Conservation (phyloP, 2,113 vertebrate species). For the Saccopteryx bilineata region DNA sequence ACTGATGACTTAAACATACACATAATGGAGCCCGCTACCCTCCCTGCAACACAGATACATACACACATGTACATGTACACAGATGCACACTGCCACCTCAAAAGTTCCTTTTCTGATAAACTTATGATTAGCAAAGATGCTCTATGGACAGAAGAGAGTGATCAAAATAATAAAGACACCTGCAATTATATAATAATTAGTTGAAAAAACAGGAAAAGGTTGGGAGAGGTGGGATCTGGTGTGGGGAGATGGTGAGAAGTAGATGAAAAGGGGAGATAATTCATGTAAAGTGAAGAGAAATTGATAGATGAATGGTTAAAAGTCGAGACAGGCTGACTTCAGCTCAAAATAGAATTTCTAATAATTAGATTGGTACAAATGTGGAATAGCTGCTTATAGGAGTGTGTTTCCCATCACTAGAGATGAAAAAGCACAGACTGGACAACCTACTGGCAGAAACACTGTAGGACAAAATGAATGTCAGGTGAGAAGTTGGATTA, state of each 20-base stretch:
- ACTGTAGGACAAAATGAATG: background rate
- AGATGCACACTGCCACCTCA: background rate
- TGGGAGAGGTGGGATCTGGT: background rate
- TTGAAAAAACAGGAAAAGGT: background rate
- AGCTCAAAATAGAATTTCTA: conserved; percentile 14
- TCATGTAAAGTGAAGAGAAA: background rate
- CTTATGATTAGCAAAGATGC: background rate
- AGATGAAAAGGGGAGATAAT: background rate
- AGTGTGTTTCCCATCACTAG: background rate
- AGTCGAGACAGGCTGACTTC: background rate
- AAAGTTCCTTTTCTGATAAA: conserved; percentile 14
- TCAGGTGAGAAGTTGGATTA: background rate
- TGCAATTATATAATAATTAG: background rate
- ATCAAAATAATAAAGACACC: conserved; percentile 44
- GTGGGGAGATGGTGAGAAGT: background rate
- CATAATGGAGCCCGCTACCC: background rate
- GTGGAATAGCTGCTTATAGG: background rate
- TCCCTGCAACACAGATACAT: background rate
- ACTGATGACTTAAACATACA: conserved; percentile 16
- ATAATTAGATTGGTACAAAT: background rate
- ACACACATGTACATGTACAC: background rate
- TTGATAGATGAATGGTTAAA: background rate
- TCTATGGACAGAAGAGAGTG: background rate
- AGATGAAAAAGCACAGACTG: conserved; percentile 1
- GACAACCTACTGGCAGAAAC: background rate